These are phyloP conservation scores for Melipona bicolor DNA, from an alignment of 2,888 invertebrate species.

Conservation along the genomic window DNA sequence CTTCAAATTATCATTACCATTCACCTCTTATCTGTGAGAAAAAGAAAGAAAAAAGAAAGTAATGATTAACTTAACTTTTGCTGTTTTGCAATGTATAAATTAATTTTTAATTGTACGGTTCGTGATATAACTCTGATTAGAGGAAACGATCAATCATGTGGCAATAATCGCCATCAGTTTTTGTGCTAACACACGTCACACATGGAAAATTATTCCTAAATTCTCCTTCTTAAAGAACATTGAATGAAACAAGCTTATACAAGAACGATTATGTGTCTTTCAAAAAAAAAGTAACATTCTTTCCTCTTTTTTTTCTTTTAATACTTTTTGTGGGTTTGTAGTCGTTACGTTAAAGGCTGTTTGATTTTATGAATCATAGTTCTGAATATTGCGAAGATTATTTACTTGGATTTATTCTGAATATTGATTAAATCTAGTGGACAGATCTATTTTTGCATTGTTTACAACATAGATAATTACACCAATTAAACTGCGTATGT, in stretches of 20 bases:
- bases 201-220: conserved; percentile 12
- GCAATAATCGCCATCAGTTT: conserved; percentile 39
- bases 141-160: conserved; percentile 42
- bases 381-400: background rate
- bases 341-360: conserved; percentile 58
- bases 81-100: background rate
- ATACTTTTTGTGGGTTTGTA: conserved; percentile 2
- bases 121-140: conserved; percentile 25
- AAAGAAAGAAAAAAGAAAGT: background rate
- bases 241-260: background rate
- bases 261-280: conserved; percentile 22
- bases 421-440: no score
- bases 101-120: conserved; percentile 29
- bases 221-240: background rate
- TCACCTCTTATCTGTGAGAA: background rate
- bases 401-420: background rate
- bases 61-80: background rate
- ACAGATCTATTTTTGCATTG: no score
- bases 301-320: conserved; percentile 10
- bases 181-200: conserved; percentile 47
- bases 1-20: background rate
- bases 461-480: no score
- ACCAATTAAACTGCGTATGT: no score
- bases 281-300: conserved; percentile 41
- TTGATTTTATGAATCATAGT: conserved; percentile 49